Evolutionary conservation across 2,797 vertebrate species (phyloP), one percentile per base, ranked within the genome.

Genomic region (Phyllotis vaccarum): DNA sequence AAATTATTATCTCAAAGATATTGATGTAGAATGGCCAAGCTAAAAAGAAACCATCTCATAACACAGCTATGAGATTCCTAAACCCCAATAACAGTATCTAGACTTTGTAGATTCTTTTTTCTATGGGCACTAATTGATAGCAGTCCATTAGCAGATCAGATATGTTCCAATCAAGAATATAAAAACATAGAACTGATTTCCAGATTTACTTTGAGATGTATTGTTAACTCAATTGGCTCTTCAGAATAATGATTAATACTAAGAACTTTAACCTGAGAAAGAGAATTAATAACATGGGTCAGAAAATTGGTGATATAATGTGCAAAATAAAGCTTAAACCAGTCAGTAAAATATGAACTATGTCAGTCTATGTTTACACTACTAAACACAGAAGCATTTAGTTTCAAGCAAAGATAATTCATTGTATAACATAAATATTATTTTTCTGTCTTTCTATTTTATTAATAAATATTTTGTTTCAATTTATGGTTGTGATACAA

Each of bases 261-360:
- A 79, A 70, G 75, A 43, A 58, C 43, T 52, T 75, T 80, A 86
- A 80, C 62, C 56, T 43, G 6, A 13, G 49, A 43, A 60, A 89
- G 14, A 22, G 62, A 75, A 70, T 43, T 34, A 60, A 40, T 52
- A 31, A 68, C 58, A 62, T 27, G 56, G 79, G 2, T 62, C n/a
- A 88, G 16, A 17, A 10, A 80, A 40, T 34, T 90, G 6, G 46
- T 88, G 56, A 21, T 80, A 43, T 88, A 34, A 43, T 82, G 68
- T 22, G 66, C 21, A 92, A 92, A 79, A n/a, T 64, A 29, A 88
- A 86, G 21, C 29, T 75, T 7, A 74, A 79, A 19, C 5, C 66
- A 89, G 17, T 16, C 93, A 93, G 52, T 68, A n/a, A 93, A 94
- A 68, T 91, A 62, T 86, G 54, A 76, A 91, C 80, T 64, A 79